Conservation (phyloP, 2,113 vertebrate genomes). For the Gadus macrocephalus region DNA sequence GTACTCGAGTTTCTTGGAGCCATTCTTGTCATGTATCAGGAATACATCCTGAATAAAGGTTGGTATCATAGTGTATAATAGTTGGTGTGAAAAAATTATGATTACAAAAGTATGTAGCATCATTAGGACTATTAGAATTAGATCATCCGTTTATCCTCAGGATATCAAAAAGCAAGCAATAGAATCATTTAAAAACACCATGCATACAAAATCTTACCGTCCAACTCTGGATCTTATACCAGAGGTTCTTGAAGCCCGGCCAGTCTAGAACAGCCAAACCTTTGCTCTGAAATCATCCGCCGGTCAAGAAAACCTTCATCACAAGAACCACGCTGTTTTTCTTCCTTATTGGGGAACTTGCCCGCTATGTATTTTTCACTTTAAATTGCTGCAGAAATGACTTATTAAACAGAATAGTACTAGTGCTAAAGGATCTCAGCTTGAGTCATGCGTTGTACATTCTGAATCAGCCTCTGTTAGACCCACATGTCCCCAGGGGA, state of each 20-base stretch:
- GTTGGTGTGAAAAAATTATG: too few species aligned
- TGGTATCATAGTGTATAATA: too few species aligned
- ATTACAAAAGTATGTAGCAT: too few species aligned
- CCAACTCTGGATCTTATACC: constrained; percentile 68
- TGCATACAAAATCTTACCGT: constrained; percentile 48
- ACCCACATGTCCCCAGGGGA: background rate
- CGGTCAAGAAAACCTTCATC: constrained; percentile 46
- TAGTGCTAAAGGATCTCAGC: too few species aligned
- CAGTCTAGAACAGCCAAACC: constrained; percentile 58
- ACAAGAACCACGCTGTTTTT: background rate
- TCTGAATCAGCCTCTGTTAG: background rate
- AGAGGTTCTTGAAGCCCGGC: constrained; percentile 59
- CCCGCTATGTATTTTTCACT: too few species aligned
- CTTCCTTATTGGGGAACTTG: too few species aligned
- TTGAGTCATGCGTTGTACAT: background rate
- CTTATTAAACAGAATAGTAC: too few species aligned
- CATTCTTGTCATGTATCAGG: constrained; percentile 63
- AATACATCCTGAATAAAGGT: constrained; percentile 65
- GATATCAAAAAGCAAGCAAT: too few species aligned
- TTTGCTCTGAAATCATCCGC: constrained; percentile 46
- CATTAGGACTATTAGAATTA: too few species aligned
- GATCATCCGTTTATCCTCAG: too few species aligned
- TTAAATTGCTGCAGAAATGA: too few species aligned
- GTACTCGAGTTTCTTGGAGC: constrained; percentile 57
- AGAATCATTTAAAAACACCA: too few species aligned